Base-by-base conservation (phyloP, 2,113 vertebrate species). In the Arothron firmamentum region DNA sequence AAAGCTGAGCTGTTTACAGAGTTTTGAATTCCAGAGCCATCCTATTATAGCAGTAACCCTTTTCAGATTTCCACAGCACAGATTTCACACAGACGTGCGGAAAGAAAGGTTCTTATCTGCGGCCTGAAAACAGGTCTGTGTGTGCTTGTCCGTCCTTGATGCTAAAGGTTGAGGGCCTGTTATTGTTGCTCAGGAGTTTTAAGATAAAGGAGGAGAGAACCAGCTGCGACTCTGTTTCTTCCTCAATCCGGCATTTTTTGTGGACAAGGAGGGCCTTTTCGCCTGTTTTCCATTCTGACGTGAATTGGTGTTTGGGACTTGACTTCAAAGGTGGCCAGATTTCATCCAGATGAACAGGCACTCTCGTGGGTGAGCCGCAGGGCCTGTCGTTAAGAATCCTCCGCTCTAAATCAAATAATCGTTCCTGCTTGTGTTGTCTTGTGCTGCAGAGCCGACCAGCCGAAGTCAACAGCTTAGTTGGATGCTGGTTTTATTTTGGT, bases 81-180 rank as follows among this genome's bases (percentile, higher is more conserved):
- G n/a, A n/a, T n/a, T 38, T 8, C 34, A 38, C 3, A 5, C 3
- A 38, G 34, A 38, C 11, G 34, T 38, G 34, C 9, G 34, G 2
- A 34, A 34, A 34, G 34, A 38, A 19, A 50, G 41, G 63, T 70
- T 45, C 60, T 65, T 28, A 70, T 57, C 59, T 52, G 1, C 69
- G 67, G 62, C 54, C 75, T 59, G 72, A 78, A 77, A 85, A 83
- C 81, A 80, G 78, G 71, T 75, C 79, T 82, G 60, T 59, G 21
- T 70, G 56, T 54, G 79, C 74, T 72, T 72, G 85, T 79, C 79
- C 75, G 85, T 79, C 79, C 75, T 72, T 59, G 65, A 65, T 80
- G 59, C 51, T 59, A 83, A 76, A 72, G 73, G 67, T 69, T 70
- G 67, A 74, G 58, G 42, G 45, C 49, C 60, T 56, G 64, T 31